phyloP scores from a whole-genome alignment of 2,113 vertebrate genomes.

The Chionomys nivalis region DNA sequence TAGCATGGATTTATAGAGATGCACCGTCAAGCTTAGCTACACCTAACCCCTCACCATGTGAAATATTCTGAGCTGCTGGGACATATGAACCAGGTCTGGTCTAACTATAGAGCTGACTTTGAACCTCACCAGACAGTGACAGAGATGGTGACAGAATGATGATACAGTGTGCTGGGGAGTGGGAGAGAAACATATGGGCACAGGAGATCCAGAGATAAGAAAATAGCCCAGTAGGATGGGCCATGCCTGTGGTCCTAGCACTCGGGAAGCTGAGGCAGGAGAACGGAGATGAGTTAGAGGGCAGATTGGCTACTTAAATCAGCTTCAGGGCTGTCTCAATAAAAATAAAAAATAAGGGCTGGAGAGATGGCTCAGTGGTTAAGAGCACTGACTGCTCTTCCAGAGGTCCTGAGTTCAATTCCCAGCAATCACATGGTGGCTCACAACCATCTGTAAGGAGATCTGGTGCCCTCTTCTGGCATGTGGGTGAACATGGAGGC shows the following conservation, averaged over 20 bases:
- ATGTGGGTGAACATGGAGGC: too few species aligned
- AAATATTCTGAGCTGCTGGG: conserved; percentile 42
- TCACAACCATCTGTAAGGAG: too few species aligned
- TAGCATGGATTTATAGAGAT: conserved; percentile 59
- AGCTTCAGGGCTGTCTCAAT: not conserved
- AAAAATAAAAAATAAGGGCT: not conserved
- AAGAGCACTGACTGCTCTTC: too few species aligned
- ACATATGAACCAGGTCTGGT: conserved; percentile 30
- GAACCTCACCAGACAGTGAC: not conserved
- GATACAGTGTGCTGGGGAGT: not conserved
- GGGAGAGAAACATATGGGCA: not conserved
- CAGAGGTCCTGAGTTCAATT: too few species aligned
- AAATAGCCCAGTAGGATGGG: not conserved
- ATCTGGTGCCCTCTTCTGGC: too few species aligned
- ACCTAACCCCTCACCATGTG: conserved; percentile 4
- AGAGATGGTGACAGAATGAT: conserved; percentile 3
- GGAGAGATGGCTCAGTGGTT: too few species aligned
- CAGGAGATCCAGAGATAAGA: conserved; percentile 7
- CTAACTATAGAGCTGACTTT: conserved; percentile 63
- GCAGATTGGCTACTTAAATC: too few species aligned
- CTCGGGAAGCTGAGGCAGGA: not conserved
- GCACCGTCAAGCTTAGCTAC: conserved; percentile 4
- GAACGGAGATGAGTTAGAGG: not conserved
- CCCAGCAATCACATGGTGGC: too few species aligned
- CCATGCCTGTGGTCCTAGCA: not conserved